These are phyloP conservation scores for Lacerta bilineata DNA, from an alignment of 2,797 vertebrate species.

Conservation along the genomic window DNA sequence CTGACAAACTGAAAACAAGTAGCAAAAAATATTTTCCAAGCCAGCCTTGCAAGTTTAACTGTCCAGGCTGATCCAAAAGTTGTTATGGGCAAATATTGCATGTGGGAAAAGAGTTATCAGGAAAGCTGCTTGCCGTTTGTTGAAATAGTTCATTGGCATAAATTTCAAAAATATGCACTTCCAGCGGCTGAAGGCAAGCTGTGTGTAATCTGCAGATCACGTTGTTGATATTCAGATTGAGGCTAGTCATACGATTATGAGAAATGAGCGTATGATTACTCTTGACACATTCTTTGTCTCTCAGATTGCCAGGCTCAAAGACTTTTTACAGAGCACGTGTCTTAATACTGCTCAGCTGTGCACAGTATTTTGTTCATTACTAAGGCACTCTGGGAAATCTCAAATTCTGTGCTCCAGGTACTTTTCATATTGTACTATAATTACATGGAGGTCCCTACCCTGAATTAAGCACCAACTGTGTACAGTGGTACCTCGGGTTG, in stretches of 20 bases:
- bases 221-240: constrained; percentile 24
- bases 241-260: neutral
- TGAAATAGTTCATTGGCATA: neutral
- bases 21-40: neutral
- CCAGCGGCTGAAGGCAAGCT: neutral
- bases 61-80: neutral
- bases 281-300: neutral
- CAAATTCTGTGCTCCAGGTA: neutral
- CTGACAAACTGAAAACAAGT: neutral
- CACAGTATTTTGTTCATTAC: constrained; percentile 14
- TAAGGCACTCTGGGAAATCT: neutral
- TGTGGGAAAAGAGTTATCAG: constrained; percentile 5
- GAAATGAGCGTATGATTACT: neutral
- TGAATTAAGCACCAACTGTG: neutral
- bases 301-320: neutral
- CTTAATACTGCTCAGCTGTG: neutral
- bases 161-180: neutral
- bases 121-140: neutral
- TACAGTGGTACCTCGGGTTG: no score
- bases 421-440: neutral
- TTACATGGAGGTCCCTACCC: neutral
- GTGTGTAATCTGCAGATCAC: constrained; percentile 2
- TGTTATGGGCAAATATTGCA: neutral
- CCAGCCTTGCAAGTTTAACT: neutral
- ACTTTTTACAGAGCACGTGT: neutral